These are phyloP conservation scores for Leptoteleia sp. DNA, from an alignment of 1,140 invertebrate species.

Conservation along the genomic window DNA sequence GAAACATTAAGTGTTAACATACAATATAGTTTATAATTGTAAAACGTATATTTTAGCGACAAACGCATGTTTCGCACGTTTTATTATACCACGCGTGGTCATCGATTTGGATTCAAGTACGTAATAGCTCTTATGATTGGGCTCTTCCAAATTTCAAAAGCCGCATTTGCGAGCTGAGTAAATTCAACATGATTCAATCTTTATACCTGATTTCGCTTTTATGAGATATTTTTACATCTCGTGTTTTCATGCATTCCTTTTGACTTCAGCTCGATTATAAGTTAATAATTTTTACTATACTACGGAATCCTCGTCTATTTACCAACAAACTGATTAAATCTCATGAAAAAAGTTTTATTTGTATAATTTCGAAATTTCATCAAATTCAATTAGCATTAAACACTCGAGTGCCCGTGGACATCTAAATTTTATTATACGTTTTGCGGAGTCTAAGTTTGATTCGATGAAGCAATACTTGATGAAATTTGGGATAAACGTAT, in stretches of 20 bases:
- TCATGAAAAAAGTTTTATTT: too few species aligned
- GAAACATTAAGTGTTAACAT: conserved; percentile 28
- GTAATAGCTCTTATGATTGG: conserved; percentile 29
- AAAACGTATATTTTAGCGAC: conserved; percentile 39
- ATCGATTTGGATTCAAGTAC: conserved; percentile 41
- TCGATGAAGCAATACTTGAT: not conserved
- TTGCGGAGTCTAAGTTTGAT: not conserved
- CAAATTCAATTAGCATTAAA: too few species aligned
- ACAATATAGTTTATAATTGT: conserved; percentile 21
- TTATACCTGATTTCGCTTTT: conserved; percentile 34
- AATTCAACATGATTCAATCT: conserved; percentile 28
- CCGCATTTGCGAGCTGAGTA: not conserved
- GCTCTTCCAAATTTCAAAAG: conserved; percentile 34
- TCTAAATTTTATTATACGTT: not conserved
- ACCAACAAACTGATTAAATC: too few species aligned
- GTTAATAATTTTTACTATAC: conserved; percentile 15
- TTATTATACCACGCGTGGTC: conserved; percentile 20
- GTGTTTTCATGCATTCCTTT: conserved; percentile 17
- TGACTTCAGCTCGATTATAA: conserved; percentile 10
- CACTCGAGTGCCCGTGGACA: too few species aligned
- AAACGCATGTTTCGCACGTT: conserved; percentile 24
- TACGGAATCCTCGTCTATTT: too few species aligned
- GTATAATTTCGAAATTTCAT: too few species aligned
- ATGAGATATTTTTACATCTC: conserved; percentile 19
- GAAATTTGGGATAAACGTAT: conserved; percentile 1